Evolutionary conservation across 2,888 invertebrate genomes (phyloP), one percentile per base, ranked within the genome.

Genomic region (Abrostola triplasia): DNA sequence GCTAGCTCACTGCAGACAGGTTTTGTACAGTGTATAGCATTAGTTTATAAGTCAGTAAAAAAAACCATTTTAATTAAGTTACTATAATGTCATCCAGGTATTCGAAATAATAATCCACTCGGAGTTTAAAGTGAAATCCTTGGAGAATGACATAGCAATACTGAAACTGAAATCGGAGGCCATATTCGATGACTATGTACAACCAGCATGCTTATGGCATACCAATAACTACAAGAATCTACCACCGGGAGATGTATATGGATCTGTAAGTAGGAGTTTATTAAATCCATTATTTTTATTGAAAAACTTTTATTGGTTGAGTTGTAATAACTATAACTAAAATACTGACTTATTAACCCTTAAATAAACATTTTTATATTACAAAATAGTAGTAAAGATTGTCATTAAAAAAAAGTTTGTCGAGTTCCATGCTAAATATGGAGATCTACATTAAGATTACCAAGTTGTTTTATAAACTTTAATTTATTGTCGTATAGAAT

Each of bases 141-240:
- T 89, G 4, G 74, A 87, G 36, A 84, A 89, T 41, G 91, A 91
- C 57, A 88, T 92, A 55, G 84, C 90, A 0, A 40, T 91, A 8
- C 42, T 92, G 12, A 90, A 85, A 65, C 59, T 91, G 12, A 84
- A 76, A 10, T 80, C 86, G 0, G 85, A 86, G 70, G 89, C 79
- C 0, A 53, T 59, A 0, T 90, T 81, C 13, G 82, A 72, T 12
- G 83, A 88, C 12, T 91, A 88, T 57, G 82, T 92, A 1, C 91
- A 91, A 64, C 91, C 90, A 44, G 87, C 89, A 5, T 91, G 90
- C 59, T 44, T 91, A 5, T 91, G 92, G 92, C 68, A 83, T 13
- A 65, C 59, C 6, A 68, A 80, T 0, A 82, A 77, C 10, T 60
- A 68, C 13, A 81, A 85, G 5, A 85, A 81, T 70, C 47, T 87